phyloP scores from a whole-genome alignment of 2,888 invertebrate species.

The Adelphocoris suturalis region DNA sequence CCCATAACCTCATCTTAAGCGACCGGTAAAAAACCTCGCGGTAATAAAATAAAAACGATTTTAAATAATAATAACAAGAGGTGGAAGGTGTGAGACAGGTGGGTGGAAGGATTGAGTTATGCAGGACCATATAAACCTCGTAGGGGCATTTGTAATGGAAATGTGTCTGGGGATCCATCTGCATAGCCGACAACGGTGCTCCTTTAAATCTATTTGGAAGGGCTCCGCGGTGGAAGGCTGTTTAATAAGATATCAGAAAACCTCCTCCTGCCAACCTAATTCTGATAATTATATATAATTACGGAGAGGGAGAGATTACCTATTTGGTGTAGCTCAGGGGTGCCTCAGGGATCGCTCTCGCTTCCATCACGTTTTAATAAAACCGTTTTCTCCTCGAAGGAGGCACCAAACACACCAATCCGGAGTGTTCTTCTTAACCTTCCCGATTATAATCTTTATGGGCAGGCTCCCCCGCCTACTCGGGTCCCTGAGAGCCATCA shows the following conservation, averaged over 20 bases:
- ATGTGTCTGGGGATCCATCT: conserved; percentile 64
- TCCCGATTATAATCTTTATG: conserved; percentile 68
- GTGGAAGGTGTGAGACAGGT: conserved; percentile 69
- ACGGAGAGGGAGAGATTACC: conserved; percentile 56
- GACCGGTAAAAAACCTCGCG: conserved; percentile 45
- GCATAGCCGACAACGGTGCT: conserved; percentile 61
- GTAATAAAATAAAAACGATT: conserved; percentile 70
- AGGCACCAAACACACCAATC: conserved; percentile 49
- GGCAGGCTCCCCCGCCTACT: neutral
- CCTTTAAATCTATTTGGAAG: conserved; percentile 70
- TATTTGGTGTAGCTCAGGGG: conserved; percentile 66
- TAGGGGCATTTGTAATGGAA: conserved; percentile 69
- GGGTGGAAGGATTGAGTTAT: conserved; percentile 69
- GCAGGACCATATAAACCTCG: conserved; percentile 41
- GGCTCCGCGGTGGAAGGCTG: conserved; percentile 36
- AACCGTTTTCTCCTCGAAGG: conserved; percentile 27
- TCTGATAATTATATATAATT: conserved; percentile 72
- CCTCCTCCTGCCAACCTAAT: conserved; percentile 70
- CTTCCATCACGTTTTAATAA: conserved; percentile 70
- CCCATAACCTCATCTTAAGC: conserved; percentile 5
- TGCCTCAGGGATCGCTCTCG: conserved; percentile 43
- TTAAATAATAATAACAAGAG: conserved; percentile 71
- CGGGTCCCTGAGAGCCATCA: conserved; percentile 32
- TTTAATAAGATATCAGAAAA: conserved; percentile 71
- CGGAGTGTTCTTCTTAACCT: conserved; percentile 30